These are phyloP conservation scores for Pseudochaenichthys georgianus DNA, from an alignment of 2,797 vertebrate species.

Conservation along the genomic window DNA sequence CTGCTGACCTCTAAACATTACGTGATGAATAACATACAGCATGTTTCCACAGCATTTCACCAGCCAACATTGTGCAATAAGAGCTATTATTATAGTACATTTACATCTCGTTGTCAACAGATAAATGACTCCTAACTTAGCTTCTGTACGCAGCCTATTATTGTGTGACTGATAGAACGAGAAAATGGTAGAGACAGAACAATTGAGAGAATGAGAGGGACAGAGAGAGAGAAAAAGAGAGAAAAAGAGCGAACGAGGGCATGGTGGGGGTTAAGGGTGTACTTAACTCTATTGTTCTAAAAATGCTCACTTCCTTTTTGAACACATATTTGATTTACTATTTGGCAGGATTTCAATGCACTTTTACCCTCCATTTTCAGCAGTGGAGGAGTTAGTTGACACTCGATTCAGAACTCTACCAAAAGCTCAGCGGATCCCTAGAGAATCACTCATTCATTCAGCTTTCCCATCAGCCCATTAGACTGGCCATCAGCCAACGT, in stretches of 20 bases:
- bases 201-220: slow-evolving; percentile 17
- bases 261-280: slow-evolving; percentile 68
- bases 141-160: slow-evolving; percentile 2
- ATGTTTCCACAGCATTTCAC: slow-evolving; percentile 8
- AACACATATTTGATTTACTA: slow-evolving; percentile 85
- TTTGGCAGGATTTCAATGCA: slow-evolving; percentile 83
- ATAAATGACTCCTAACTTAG: slow-evolving; percentile 7
- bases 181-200: slow-evolving; percentile 16
- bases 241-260: slow-evolving; percentile 3
- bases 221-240: slow-evolving; percentile 28
- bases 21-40: background rate
- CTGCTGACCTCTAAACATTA: slow-evolving; percentile 4
- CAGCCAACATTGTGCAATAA: slow-evolving; percentile 12
- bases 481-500: slow-evolving; percentile 82
- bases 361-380: slow-evolving; percentile 82
- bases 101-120: background rate
- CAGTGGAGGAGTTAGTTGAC: slow-evolving; percentile 80
- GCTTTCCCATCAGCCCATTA: slow-evolving; percentile 84
- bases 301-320: slow-evolving; percentile 81
- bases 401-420: slow-evolving; percentile 77
- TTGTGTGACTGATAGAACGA: slow-evolving; percentile 23
- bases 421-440: slow-evolving; percentile 73
- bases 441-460: slow-evolving; percentile 81
- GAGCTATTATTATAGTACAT: slow-evolving; percentile 24
- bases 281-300: slow-evolving; percentile 81